Conservation (phyloP, 2,797 vertebrate genomes). For the Ibycter americanus region DNA sequence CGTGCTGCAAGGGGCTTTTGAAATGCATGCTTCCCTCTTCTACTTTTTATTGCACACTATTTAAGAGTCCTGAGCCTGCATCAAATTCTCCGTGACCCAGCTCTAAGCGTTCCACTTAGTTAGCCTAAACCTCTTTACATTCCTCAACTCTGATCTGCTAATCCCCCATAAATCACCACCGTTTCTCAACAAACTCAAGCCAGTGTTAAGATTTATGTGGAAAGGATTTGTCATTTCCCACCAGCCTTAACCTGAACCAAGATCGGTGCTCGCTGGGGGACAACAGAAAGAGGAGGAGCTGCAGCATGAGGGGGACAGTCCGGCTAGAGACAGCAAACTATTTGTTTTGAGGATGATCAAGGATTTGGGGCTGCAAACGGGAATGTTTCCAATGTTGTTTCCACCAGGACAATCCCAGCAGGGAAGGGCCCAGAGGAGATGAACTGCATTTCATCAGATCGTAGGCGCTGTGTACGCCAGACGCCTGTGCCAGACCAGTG, state of each 20-base stretch:
- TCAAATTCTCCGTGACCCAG: constrained; percentile 54
- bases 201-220: constrained; percentile 55
- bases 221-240: constrained; percentile 74
- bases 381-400: neutral
- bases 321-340: accelerated
- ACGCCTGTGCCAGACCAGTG: neutral
- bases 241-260: constrained; percentile 53
- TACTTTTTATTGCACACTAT: constrained; percentile 15
- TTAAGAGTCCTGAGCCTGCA: constrained; percentile 30
- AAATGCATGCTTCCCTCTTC: neutral
- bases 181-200: constrained; percentile 41
- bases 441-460: neutral
- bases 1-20: neutral
- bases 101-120: constrained; percentile 49
- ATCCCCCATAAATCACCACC: constrained; percentile 66
- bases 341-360: neutral
- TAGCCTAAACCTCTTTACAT: constrained; percentile 72
- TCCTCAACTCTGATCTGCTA: constrained; percentile 72
- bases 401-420: neutral
- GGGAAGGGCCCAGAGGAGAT: neutral
- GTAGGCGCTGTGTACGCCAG: accelerated
- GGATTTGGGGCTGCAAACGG: neutral
- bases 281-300: neutral
- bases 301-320: neutral
- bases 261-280: neutral